These are phyloP conservation scores for Caenorhabditis elegans DNA, from an alignment of 1,140 invertebrate species.

Conservation along the genomic window WBcel235 BX284602.5:10113001-10113500, in stretches of 20 bases:
- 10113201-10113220: conserved; percentile 5
- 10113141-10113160: conserved; percentile 36
- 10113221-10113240: background rate
- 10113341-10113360: conserved; percentile 41
- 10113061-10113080: background rate
- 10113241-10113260: conserved; percentile 39
- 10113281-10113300: conserved; percentile 28
- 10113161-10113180: conserved; percentile 16
- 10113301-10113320: conserved; percentile 33
- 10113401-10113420: conserved; percentile 22
- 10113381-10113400: conserved; percentile 42
- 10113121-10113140: conserved; percentile 44
- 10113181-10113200: background rate
- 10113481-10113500: conserved; percentile 46
- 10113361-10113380: conserved; percentile 40
- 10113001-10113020: conserved; percentile 47
- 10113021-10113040: conserved; percentile 38
- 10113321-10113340: conserved; percentile 7
- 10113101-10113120: conserved; percentile 26
- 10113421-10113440: conserved; percentile 9
- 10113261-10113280: conserved; percentile 46
- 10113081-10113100: conserved; percentile 24
- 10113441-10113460: conserved; percentile 38
- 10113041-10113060: conserved; percentile 17
- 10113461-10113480: conserved; percentile 41